Percentiles rank a stretch among this genome's conserved stretches.
Evolutionary conservation across 2,113 vertebrate species (phyloP).

Genomic region (Phyllostomus hastatus): DNA sequence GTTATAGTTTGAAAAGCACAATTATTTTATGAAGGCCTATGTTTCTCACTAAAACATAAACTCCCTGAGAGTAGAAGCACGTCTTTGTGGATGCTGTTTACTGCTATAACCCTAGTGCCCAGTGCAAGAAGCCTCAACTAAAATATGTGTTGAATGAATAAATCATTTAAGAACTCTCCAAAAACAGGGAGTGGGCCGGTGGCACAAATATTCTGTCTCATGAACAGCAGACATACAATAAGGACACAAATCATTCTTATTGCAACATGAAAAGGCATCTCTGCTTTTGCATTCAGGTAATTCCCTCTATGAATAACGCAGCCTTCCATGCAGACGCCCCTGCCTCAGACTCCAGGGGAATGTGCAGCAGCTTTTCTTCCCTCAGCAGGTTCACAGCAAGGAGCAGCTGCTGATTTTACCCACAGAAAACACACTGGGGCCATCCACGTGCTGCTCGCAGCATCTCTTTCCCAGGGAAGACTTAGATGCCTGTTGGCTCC

Average conservation of each 20-base stretch:
- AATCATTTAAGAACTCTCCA: not conserved
- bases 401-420: not conserved
- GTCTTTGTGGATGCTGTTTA: not conserved
- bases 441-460: not conserved
- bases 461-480: not conserved
- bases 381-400: not conserved
- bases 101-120: not conserved
- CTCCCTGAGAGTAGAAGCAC: not conserved
- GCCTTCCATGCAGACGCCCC: not conserved
- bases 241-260: not conserved
- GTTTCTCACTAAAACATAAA: not conserved
- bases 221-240: not conserved
- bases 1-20: not conserved
- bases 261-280: not conserved
- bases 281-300: not conserved
- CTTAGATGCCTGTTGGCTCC: not conserved
- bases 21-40: not conserved
- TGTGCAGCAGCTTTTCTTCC: not conserved
- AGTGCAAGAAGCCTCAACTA: not conserved
- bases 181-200: not conserved
- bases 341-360: not conserved
- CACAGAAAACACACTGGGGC: not conserved
- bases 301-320: not conserved
- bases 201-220: not conserved
- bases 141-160: not conserved